Base-by-base conservation (phyloP, 2,797 vertebrate species). In the Typhlichthys subterraneus region DNA sequence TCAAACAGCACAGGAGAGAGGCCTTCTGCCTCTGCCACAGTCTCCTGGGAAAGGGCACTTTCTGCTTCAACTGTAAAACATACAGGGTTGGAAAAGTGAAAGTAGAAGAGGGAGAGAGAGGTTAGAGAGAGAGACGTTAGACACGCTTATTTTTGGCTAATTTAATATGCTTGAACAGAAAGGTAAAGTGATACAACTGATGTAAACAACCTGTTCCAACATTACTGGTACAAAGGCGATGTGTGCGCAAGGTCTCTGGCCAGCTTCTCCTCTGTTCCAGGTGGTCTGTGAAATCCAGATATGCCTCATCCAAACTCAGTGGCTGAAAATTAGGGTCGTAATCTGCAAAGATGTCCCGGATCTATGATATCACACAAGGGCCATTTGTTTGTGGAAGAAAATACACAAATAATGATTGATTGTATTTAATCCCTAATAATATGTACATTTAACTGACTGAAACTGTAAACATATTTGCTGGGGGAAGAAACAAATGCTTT, bases 221-320 rank as follows among this genome's bases (percentile, higher is more conserved):
- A 46, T 12, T 85, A 59, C 33, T 64, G 72, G 69, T 53, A 52
- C 63, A 74, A 67, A 86, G 82, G 66, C 72, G 69, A 80, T 94
- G 92, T 19, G 84, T 95, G 59, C 95, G 93, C 76, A 81, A 89
- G 14, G 93, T 89, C 61, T 98, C 95, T 17, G 94, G 91, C 95
- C 95, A 97, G 69, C 84, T 90, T 70, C 87, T 80, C 68, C 96
- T 94, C 90, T 95, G 89, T 48, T 94, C 85, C 84, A 99, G 86
- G 79, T 99, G 95, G 13, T 95, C 92, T 79, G 95, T 98, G 81
- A 99, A 94, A 78, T 99, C 97, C 90, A 99, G 85, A 87, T 97
- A 99, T 48, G 97, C 98, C 92, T 99, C 97, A 83, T 99, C 98
- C 83, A 99, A 92, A 80, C 97, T 98, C 92, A 97, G 1, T 45